Evolutionary conservation across 2,113 vertebrate genomes (phyloP).

Genomic region (Casuarius casuarius): DNA sequence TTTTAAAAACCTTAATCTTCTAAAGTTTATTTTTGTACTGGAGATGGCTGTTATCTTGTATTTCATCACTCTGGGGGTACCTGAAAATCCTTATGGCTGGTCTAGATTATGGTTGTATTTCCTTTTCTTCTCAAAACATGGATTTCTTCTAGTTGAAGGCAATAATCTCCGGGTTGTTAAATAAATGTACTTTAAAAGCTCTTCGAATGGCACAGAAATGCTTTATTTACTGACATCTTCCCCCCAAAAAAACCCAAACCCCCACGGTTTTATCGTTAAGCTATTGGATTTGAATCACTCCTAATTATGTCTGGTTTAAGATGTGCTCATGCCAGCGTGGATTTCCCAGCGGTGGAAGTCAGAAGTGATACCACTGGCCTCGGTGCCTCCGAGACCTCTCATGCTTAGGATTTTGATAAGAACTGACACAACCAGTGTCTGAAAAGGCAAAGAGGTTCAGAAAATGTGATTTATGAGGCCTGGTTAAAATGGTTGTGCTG

Average conservation of each 20-base stretch:
- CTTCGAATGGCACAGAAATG: neutral
- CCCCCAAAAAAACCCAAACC: neutral
- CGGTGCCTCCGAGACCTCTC: neutral
- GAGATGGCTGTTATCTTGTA: neutral
- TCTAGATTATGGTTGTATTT: neutral
- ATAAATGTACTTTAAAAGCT: neutral
- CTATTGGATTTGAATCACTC: neutral
- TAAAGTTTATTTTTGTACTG: neutral
- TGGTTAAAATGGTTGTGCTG: neutral
- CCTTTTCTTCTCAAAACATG: neutral
- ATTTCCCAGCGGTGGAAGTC: neutral
- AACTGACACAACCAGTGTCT: neutral
- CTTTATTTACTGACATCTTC: neutral
- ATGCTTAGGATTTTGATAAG: neutral
- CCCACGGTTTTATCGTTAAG: neutral
- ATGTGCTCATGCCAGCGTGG: too few relatives aligned
- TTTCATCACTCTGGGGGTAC: neutral
- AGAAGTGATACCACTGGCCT: fast-evolving
- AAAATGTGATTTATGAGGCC: neutral
- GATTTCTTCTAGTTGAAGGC: neutral
- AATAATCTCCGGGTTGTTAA: neutral
- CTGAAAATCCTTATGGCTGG: neutral
- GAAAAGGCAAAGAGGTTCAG: neutral
- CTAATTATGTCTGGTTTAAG: neutral
- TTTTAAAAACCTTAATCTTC: neutral